Conservation (phyloP, 2,113 vertebrate species). For the Peromyscus leucopus region DNA sequence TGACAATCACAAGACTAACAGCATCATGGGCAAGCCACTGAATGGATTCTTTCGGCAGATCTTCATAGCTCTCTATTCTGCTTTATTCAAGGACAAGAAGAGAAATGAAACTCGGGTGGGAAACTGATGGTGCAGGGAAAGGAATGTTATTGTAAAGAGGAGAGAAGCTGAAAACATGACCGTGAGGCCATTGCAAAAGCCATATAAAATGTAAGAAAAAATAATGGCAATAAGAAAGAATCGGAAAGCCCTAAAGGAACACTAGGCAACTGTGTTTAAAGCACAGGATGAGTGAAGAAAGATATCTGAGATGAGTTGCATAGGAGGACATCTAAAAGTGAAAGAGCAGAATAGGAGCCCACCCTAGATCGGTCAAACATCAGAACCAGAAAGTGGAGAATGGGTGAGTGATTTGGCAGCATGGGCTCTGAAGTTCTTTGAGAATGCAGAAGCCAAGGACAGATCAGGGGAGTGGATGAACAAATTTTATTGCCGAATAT, state of each 20-base stretch:
- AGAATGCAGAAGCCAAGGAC: neutral
- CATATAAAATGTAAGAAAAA: neutral
- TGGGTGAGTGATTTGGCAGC: neutral
- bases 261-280: neutral
- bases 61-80: too few relatives aligned
- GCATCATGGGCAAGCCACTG: too few relatives aligned
- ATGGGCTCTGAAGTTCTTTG: neutral
- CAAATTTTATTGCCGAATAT: neutral
- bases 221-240: neutral
- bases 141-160: neutral
- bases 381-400: neutral
- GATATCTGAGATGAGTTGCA: neutral
- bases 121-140: neutral
- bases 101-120: neutral
- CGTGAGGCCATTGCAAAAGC: neutral
- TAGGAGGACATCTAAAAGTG: neutral
- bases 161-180: neutral
- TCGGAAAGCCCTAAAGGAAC: neutral
- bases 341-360: neutral
- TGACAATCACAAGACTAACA: neutral
- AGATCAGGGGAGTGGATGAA: neutral
- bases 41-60: neutral
- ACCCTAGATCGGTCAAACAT: neutral
- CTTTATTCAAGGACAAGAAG: neutral
- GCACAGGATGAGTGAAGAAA: neutral